A percentile compares a stretch with the other conserved stretches of the same genome.
These are phyloP conservation scores for Synanthedon vespiformis DNA, from an alignment of 2,888 invertebrate species.

Conservation along the genomic window DNA sequence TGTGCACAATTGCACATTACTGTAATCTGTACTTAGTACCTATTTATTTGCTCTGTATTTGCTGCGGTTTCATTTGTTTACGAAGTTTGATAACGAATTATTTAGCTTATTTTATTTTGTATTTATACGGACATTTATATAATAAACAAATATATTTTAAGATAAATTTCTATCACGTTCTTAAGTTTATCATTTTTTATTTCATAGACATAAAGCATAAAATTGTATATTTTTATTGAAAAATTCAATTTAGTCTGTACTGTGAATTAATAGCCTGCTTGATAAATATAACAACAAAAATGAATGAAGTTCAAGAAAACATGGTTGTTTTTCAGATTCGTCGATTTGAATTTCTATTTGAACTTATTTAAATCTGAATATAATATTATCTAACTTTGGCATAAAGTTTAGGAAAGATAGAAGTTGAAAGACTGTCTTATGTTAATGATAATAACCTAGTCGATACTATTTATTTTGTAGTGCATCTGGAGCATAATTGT, in stretches of 20 bases:
- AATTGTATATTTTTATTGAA: neutral
- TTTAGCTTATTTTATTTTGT: no score
- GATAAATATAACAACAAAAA: constrained; percentile 3
- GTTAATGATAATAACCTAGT: constrained; percentile 47
- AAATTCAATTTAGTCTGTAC: neutral
- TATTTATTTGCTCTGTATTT: no score
- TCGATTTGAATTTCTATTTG: neutral
- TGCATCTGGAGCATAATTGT: constrained; percentile 46
- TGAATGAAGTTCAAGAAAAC: constrained; percentile 54
- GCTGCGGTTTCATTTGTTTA: no score
- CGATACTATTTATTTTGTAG: constrained; percentile 48
- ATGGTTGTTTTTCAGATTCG: constrained; percentile 70
- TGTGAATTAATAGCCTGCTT: neutral
- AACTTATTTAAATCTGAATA: neutral
- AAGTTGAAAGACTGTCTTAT: constrained; percentile 22
- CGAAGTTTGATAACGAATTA: no score
- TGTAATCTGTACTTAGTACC: no score
- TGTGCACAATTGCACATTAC: no score
- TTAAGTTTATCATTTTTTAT: no score
- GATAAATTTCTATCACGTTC: no score
- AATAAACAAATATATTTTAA: no score
- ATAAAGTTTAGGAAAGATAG: constrained; percentile 13
- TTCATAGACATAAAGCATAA: no score
- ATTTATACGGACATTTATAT: no score
- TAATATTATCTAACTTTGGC: neutral